These are phyloP conservation scores for Amphibalanus amphitrite DNA, from an alignment of 1,140 invertebrate genomes.

Conservation along the genomic window DNA sequence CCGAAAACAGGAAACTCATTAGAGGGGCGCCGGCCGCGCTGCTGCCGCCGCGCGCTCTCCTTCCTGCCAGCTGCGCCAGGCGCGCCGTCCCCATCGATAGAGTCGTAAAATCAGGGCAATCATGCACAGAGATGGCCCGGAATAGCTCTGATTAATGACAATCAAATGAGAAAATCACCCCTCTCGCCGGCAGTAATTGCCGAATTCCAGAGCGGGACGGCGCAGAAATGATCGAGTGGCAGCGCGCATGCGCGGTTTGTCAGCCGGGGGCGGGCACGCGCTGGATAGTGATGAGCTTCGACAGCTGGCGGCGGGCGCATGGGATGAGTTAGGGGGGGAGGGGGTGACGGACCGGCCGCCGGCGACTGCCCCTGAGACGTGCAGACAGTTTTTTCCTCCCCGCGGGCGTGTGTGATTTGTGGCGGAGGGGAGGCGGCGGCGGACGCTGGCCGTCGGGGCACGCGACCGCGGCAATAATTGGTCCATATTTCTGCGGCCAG, in stretches of 20 bases:
- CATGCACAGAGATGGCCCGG: neutral
- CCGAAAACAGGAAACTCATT: neutral
- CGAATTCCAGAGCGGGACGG: neutral
- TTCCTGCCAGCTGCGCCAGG: neutral
- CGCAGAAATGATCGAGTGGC: neutral
- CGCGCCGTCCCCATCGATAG: neutral
- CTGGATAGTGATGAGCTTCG: neutral
- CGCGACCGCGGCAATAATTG: neutral
- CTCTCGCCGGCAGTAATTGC: neutral
- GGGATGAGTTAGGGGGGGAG: no score
- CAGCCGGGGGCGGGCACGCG: neutral
- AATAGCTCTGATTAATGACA: neutral
- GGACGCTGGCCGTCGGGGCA: neutral
- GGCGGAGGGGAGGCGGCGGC: no score
- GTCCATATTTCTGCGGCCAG: neutral
- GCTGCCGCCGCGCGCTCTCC: no score
- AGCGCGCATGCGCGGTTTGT: neutral
- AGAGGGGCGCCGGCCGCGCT: neutral
- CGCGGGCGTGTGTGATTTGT: neutral
- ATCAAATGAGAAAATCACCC: neutral
- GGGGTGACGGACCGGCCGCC: no score
- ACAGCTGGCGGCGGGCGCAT: neutral
- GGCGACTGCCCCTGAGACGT: neutral
- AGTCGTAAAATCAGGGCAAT: constrained; percentile 1
- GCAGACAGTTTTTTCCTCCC: neutral